phyloP scores from a whole-genome alignment of 2,113 vertebrate genomes.

The Rhizomys pruinosus region DNA sequence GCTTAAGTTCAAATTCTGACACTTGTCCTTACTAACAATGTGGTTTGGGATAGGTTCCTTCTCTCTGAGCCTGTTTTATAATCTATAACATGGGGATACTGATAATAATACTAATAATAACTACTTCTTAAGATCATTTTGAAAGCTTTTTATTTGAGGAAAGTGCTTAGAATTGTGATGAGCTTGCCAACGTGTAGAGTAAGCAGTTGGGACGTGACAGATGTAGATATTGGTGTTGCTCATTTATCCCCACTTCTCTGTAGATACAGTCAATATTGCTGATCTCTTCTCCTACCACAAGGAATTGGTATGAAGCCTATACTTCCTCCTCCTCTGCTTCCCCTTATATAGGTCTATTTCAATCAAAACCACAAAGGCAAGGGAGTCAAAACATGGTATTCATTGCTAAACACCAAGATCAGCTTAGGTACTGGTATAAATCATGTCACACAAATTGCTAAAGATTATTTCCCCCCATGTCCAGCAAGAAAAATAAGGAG shows the following conservation, averaged over 20 bases:
- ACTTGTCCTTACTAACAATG: slow-evolving; percentile 29
- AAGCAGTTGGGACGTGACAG: background rate
- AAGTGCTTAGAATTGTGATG: background rate
- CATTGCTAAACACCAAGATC: background rate
- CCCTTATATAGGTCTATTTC: background rate
- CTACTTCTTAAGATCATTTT: background rate
- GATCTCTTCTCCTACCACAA: background rate
- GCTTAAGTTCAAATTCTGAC: background rate
- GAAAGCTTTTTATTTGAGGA: slow-evolving; percentile 15
- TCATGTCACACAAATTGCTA: background rate
- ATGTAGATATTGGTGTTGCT: background rate
- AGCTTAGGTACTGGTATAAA: slow-evolving; percentile 27
- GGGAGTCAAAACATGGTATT: background rate
- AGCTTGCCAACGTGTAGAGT: background rate
- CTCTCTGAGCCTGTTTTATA: slow-evolving; percentile 43
- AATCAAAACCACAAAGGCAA: slow-evolving; percentile 19
- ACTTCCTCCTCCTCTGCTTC: background rate
- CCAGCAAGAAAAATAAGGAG: background rate
- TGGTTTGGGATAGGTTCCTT: background rate
- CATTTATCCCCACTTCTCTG: slow-evolving; percentile 18
- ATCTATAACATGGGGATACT: slow-evolving; percentile 24
- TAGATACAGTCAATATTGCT: background rate
- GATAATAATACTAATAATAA: background rate
- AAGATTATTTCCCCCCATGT: background rate
- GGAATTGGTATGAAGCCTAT: background rate